Evolutionary conservation across 2,888 invertebrate genomes (phyloP).

Genomic region (Hesperia comma): DNA sequence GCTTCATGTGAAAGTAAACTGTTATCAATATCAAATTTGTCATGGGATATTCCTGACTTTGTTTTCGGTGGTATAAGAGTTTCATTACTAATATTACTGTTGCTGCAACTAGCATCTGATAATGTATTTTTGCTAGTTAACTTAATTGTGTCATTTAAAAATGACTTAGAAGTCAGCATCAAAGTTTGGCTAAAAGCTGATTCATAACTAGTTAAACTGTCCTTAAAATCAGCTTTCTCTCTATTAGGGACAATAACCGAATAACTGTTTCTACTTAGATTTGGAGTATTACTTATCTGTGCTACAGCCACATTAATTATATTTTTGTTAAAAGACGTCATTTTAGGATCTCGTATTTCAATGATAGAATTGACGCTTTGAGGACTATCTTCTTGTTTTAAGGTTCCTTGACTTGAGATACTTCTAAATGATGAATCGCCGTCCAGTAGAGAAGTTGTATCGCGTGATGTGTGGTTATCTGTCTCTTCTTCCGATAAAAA

Average conservation of each 20-base stretch:
- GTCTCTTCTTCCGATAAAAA: constrained; percentile 47
- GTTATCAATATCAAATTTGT: constrained; percentile 51
- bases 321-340: constrained; percentile 51
- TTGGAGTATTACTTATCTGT: constrained; percentile 50
- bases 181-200: constrained; percentile 38
- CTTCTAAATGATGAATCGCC: constrained; percentile 49
- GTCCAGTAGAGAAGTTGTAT: constrained; percentile 42
- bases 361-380: constrained; percentile 43
- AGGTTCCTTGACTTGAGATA: constrained; percentile 56
- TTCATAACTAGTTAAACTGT: constrained; percentile 48
- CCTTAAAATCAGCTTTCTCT: constrained; percentile 41
- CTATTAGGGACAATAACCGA: constrained; percentile 30
- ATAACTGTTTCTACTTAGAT: constrained; percentile 40
- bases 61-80: constrained; percentile 47
- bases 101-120: constrained; percentile 27
- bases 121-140: constrained; percentile 8
- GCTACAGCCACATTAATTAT: constrained; percentile 59
- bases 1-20: constrained; percentile 54
- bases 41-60: constrained; percentile 42
- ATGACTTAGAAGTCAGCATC: constrained; percentile 32
- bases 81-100: constrained; percentile 45
- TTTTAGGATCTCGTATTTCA: constrained; percentile 29
- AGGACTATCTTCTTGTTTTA: constrained; percentile 46
- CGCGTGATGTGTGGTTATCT: neutral
- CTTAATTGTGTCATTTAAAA: constrained; percentile 22